Evolutionary conservation across 2,888 invertebrate genomes (phyloP).

Genomic region (Eupithecia pulchellata): DNA sequence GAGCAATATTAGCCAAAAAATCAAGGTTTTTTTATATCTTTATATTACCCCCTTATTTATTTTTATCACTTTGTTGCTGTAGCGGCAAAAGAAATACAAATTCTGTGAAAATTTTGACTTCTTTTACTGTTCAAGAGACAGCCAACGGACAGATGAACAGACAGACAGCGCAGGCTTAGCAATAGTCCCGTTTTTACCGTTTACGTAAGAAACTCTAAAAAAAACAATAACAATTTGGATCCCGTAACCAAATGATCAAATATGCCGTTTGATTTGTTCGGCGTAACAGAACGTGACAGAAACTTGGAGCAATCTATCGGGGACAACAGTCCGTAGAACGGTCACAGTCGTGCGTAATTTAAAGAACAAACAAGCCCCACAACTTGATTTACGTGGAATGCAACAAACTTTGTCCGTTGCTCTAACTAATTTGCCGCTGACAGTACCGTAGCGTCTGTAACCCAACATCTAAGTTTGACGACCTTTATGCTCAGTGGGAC

Average conservation of each 20-base stretch:
- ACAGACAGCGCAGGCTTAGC: too few species aligned
- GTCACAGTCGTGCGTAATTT: constrained; percentile 70
- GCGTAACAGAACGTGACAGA: constrained; percentile 65
- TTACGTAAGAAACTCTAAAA: too few species aligned
- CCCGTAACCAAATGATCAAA: background rate
- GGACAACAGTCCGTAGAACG: constrained; percentile 61
- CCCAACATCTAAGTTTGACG: constrained; percentile 25
- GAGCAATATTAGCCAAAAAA: too few species aligned
- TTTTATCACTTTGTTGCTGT: too few species aligned
- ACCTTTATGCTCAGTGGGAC: background rate
- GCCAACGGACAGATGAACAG: too few species aligned
- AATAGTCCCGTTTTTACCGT: too few species aligned
- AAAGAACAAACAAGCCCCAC: constrained; percentile 71
- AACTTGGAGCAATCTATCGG: constrained; percentile 70
- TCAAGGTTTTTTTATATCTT: too few species aligned
- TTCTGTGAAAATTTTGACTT: too few species aligned
- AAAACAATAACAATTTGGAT: background rate
- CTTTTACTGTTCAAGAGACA: too few species aligned
- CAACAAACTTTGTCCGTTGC: constrained; percentile 64
- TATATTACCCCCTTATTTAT: too few species aligned
- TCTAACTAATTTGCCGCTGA: constrained; percentile 63
- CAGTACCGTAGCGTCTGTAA: constrained; percentile 39
- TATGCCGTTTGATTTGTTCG: constrained; percentile 15
- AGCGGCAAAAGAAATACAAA: too few species aligned
- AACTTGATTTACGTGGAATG: constrained; percentile 61